Conservation (phyloP, 2,888 invertebrate genomes). For the Lymantria dispar region DNA sequence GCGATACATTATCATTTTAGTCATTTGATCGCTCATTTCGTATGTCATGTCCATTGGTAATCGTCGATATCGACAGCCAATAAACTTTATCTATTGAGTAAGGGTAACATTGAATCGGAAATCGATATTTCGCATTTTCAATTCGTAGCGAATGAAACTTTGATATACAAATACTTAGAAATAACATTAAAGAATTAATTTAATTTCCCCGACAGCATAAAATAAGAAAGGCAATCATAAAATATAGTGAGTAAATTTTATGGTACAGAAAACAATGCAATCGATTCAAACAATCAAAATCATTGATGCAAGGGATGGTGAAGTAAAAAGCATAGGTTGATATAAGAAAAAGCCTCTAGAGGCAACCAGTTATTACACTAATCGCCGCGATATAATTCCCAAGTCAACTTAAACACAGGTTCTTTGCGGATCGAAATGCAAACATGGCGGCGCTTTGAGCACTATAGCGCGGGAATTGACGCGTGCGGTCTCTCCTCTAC, state of each 20-base stretch:
- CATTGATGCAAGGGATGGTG: conserved; percentile 59
- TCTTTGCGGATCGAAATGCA: conserved; percentile 80
- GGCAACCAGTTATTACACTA: conserved; percentile 82
- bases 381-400: conserved; percentile 82
- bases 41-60: conserved; percentile 28
- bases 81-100: not conserved
- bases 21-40: conserved; percentile 50
- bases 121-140: conserved; percentile 10
- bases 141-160: conserved; percentile 34
- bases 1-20: conserved; percentile 56
- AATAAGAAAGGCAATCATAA: conserved; percentile 56
- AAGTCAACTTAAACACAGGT: conserved; percentile 83
- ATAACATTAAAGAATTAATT: conserved; percentile 42
- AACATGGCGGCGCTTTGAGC: conserved; percentile 81
- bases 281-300: conserved; percentile 67
- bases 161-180: conserved; percentile 27
- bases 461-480: conserved; percentile 62
- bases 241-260: conserved; percentile 61
- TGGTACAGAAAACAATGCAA: conserved; percentile 69
- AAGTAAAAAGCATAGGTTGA: conserved; percentile 66
- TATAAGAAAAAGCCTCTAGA: conserved; percentile 71
- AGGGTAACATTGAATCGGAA: not conserved
- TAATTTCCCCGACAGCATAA: conserved; percentile 47
- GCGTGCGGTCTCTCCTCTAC: conserved; percentile 38
- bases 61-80: not conserved